Conservation (phyloP, 2,797 vertebrate genomes). For the Sebastes oblongus region DNA sequence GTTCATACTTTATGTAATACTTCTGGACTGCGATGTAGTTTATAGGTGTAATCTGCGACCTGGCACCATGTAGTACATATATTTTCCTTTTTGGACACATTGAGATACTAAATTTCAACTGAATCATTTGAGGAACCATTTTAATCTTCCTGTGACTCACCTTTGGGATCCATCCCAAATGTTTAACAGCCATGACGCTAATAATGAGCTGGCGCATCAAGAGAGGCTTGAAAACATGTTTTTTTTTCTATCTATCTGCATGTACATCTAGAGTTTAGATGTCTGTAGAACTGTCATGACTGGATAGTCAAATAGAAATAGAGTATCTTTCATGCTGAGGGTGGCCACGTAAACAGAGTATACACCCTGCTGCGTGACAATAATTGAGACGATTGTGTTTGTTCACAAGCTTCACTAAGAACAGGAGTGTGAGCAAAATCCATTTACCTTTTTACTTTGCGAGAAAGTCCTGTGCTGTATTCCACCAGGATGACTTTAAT, state of each 20-base stretch:
- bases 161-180: conserved; percentile 4
- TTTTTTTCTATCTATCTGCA: neutral
- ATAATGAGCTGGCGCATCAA: neutral
- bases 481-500: conserved; percentile 66
- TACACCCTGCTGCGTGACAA: neutral
- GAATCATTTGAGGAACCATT: neutral
- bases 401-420: conserved; percentile 21
- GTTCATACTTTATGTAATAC: neutral
- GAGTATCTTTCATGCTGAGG: neutral
- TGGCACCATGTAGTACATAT: neutral
- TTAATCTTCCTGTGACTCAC: conserved; percentile 23
- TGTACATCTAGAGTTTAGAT: neutral
- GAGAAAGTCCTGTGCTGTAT: conserved; percentile 43
- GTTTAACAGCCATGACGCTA: neutral
- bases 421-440: conserved; percentile 35
- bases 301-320: neutral
- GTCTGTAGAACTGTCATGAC: neutral
- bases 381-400: conserved; percentile 29
- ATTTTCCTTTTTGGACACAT: neutral
- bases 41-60: neutral
- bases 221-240: neutral
- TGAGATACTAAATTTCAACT: neutral
- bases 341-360: neutral
- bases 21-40: neutral
- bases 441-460: conserved; percentile 53